Percentiles rank a stretch among this genome's conserved stretches.
Conservation (phyloP, 2,888 invertebrate genomes). For the Oasisia sp. region DNA sequence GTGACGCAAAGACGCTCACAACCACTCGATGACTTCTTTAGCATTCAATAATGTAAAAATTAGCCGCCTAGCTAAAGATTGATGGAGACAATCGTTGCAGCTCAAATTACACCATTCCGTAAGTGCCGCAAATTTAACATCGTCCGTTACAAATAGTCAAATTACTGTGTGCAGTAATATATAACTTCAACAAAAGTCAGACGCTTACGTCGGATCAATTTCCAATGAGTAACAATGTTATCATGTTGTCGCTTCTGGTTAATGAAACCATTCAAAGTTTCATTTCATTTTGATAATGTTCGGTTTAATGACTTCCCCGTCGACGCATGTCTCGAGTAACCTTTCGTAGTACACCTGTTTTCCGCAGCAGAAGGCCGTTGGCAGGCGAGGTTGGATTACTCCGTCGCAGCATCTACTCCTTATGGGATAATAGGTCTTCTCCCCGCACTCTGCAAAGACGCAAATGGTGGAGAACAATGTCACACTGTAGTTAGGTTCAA, state of each 20-base stretch:
- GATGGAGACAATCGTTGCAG: too few species aligned
- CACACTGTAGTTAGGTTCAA: neutral
- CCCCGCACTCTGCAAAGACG: neutral
- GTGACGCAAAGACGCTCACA: neutral
- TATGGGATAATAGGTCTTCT: neutral
- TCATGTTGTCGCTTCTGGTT: neutral
- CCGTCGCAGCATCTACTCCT: neutral
- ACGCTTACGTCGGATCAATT: too few species aligned
- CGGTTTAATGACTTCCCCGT: neutral
- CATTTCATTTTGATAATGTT: neutral
- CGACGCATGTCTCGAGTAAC: neutral
- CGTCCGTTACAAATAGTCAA: too few species aligned
- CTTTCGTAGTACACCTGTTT: neutral
- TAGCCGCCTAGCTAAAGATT: too few species aligned
- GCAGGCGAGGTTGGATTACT: neutral
- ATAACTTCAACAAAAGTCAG: too few species aligned
- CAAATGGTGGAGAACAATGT: neutral
- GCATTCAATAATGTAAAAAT: too few species aligned
- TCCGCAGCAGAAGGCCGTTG: neutral
- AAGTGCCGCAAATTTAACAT: too few species aligned
- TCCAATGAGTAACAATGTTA: neutral
- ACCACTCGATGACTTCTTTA: neutral
- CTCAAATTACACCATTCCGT: too few species aligned
- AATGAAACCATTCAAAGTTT: neutral
- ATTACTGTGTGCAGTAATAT: too few species aligned